Conservation (phyloP, 2,888 invertebrate genomes). For the Agrotis segetum region DNA sequence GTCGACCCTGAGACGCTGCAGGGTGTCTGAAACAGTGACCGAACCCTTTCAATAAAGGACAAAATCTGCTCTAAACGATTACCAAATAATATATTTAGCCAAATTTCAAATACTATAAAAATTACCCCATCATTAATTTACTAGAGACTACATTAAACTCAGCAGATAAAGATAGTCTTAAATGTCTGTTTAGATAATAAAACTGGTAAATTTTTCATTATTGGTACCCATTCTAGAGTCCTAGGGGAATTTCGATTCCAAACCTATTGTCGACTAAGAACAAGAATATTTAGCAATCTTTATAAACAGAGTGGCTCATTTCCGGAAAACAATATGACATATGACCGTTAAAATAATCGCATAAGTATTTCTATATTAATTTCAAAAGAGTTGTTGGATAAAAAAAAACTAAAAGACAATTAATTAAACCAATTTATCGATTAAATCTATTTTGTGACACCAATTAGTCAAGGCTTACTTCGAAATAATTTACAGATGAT, state of each 20-base stretch:
- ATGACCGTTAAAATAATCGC: constrained; percentile 29
- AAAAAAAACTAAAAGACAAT: constrained; percentile 19
- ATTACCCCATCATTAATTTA: not conserved
- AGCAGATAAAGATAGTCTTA: not conserved
- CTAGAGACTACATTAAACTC: not conserved
- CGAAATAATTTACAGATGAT: constrained; percentile 26
- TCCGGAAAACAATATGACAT: constrained; percentile 30
- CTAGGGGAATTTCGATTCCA: too few relatives aligned
- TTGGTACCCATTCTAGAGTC: too few relatives aligned
- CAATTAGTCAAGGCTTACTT: constrained; percentile 23
- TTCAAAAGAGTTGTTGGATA: too few relatives aligned
- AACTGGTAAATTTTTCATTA: too few relatives aligned
- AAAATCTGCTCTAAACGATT: not conserved
- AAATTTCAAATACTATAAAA: constrained; percentile 1
- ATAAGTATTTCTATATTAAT: constrained; percentile 14
- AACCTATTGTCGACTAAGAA: not conserved
- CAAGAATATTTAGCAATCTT: constrained; percentile 11
- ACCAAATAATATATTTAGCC: not conserved
- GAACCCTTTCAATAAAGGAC: not conserved
- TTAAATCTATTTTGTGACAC: constrained; percentile 37
- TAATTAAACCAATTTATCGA: constrained; percentile 31
- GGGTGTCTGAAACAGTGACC: constrained; percentile 43
- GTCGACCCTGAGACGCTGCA: constrained; percentile 63
- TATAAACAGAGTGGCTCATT: constrained; percentile 16
- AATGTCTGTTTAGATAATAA: too few relatives aligned